Evolutionary conservation across 2,888 invertebrate species (phyloP), one percentile per base, ranked within the genome.

Genomic region (Leptopilina drosophilae): DNA sequence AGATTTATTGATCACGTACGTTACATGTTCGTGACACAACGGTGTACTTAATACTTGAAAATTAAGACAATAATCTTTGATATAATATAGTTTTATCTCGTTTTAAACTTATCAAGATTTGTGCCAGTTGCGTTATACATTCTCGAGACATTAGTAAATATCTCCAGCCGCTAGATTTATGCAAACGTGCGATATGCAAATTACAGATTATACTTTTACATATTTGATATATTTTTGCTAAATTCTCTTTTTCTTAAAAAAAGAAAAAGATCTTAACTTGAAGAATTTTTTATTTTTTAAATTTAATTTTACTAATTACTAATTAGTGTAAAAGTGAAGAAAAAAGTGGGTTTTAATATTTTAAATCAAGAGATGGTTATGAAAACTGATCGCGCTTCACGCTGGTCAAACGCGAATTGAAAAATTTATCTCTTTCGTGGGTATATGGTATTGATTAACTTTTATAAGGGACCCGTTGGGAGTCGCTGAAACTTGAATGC

Each of bases 381-480:
- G 11, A 3, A 26, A 8, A 1, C 20, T 49, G 15, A 49, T 69
- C 49, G 67, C 14, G 49, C 46, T 9, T 73, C n/a, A n/a, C 14
- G 33, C 6, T 56, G 33, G 53, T n/a, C 26, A 49, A 49, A 33
- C 12, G 8, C 7, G 14, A 9, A 33, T 33, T 73, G 69, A 56
- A 49, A 73, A 73, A 73, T 73, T 53, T 53, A 73, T 26, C 33
- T 53, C 14, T 14, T 69, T 33, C n/a, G n/a, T 73, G 33, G 69
- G 9, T 33, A 73, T 73, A 26, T 26, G 69, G 53, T 73, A 73
- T 73, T 73, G 56, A 73, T 73, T 53, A 53, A 73, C 69, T 73
- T 69, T 53, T 69, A 53, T 53, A 69, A 53, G 8, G 26, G 26
- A 53, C 69, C 53, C 33, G 20, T 53, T 53, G 53, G 53, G 53